Percentiles rank a stretch among this genome's conserved stretches.
These are phyloP conservation scores for Platanista minor DNA, from an alignment of 2,113 vertebrate species.

Conservation along the genomic window DNA sequence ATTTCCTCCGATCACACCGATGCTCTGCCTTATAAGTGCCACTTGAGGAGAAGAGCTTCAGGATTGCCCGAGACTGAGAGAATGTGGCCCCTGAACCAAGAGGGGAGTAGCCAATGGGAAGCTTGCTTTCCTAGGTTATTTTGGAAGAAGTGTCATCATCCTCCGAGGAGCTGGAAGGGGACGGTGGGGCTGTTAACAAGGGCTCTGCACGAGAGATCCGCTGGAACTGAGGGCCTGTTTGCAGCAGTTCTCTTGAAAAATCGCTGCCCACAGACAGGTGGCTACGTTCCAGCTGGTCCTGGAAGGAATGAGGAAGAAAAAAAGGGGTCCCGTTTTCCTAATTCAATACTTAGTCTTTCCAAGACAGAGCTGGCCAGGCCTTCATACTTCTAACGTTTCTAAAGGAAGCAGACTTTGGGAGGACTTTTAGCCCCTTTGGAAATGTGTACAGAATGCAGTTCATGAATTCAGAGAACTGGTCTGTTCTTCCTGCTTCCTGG, in stretches of 20 bases:
- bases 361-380: not conserved
- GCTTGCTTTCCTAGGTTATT: not conserved
- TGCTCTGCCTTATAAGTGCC: not conserved
- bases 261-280: not conserved
- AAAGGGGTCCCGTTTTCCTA: accelerated
- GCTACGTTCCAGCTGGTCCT: not conserved
- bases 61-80: not conserved
- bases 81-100: not conserved
- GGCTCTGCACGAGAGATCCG: accelerated
- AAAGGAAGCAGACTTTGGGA: not conserved
- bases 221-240: too few relatives aligned
- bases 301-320: not conserved
- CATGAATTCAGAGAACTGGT: not conserved
- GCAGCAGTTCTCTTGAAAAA: not conserved
- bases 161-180: not conserved
- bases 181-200: accelerated
- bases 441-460: not conserved
- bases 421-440: not conserved
- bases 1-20: not conserved
- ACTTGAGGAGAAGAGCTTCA: not conserved
- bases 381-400: not conserved
- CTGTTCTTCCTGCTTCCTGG: not conserved
- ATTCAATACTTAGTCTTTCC: not conserved
- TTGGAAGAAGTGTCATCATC: not conserved
- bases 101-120: accelerated